These are phyloP conservation scores for Cercocebus atys DNA, from an alignment of 2,113 vertebrate genomes.

Conservation along the genomic window DNA sequence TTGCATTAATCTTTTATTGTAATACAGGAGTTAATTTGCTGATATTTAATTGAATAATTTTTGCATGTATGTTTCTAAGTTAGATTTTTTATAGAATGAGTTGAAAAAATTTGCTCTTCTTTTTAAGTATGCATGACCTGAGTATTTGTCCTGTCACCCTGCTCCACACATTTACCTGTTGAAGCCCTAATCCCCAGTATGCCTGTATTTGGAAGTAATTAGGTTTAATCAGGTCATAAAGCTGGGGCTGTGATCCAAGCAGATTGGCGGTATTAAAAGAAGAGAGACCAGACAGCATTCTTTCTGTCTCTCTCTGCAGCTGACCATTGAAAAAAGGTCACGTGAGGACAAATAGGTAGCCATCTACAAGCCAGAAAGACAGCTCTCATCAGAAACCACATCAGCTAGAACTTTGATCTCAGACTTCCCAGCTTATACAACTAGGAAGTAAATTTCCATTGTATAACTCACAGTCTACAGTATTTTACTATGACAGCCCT, in stretches of 20 bases:
- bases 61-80: background rate
- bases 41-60: conserved; percentile 9
- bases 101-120: background rate
- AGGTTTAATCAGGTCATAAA: background rate
- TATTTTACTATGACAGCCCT: background rate
- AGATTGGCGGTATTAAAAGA: background rate
- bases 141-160: background rate
- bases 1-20: background rate
- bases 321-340: too few relatives aligned
- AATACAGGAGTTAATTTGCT: background rate
- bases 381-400: accelerated
- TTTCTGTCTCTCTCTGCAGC: accelerated
- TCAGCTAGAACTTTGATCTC: too few relatives aligned
- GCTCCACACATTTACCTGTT: background rate
- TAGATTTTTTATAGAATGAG: background rate
- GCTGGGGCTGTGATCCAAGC: background rate
- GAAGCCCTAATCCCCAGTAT: background rate
- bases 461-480: accelerated
- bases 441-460: background rate
- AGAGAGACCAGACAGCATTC: background rate
- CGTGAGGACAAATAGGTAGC: background rate
- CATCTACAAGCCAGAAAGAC: background rate
- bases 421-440: background rate
- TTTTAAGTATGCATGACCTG: background rate
- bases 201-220: background rate